These are phyloP conservation scores for Xylocopa sonorina DNA, from an alignment of 1,140 invertebrate species.

Conservation along the genomic window DNA sequence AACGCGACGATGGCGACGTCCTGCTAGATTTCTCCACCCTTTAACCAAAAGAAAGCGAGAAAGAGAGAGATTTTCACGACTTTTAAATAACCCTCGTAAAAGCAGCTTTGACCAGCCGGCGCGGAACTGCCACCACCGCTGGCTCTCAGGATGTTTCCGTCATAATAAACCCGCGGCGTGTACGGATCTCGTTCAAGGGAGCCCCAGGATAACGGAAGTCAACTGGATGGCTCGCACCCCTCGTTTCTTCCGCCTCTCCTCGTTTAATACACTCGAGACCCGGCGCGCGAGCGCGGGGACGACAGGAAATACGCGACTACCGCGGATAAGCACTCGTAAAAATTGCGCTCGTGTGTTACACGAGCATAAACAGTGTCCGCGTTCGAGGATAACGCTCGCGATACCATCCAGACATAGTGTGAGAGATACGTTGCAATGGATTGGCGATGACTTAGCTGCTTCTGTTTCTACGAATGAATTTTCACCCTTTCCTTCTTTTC, in stretches of 20 bases:
- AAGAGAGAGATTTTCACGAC: slow-evolving; percentile 47
- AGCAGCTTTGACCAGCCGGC: slow-evolving; percentile 17
- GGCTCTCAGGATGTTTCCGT: slow-evolving; percentile 62
- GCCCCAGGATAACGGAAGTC: slow-evolving; percentile 64
- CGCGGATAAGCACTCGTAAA: slow-evolving; percentile 68
- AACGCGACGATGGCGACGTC: not conserved
- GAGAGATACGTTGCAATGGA: not conserved
- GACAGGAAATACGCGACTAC: slow-evolving; percentile 65
- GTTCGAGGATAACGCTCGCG: slow-evolving; percentile 32
- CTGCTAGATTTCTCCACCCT: too few relatives aligned
- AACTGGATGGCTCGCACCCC: slow-evolving; percentile 57
- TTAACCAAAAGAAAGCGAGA: too few relatives aligned
- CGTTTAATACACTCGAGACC: slow-evolving; percentile 6
- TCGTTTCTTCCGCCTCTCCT: slow-evolving; percentile 39
- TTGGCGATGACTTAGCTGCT: not conserved
- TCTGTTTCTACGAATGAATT: not conserved
- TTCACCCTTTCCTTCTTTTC: not conserved
- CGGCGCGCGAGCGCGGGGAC: not conserved
- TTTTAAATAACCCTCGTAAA: slow-evolving; percentile 50
- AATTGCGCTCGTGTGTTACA: slow-evolving; percentile 45
- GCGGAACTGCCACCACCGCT: slow-evolving; percentile 23
- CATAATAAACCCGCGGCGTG: slow-evolving; percentile 59
- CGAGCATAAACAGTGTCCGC: slow-evolving; percentile 10
- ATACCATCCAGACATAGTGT: slow-evolving; percentile 8
- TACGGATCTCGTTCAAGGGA: slow-evolving; percentile 31